Conservation (phyloP, 2,888 invertebrate species). For the Eristalis intricaria region DNA sequence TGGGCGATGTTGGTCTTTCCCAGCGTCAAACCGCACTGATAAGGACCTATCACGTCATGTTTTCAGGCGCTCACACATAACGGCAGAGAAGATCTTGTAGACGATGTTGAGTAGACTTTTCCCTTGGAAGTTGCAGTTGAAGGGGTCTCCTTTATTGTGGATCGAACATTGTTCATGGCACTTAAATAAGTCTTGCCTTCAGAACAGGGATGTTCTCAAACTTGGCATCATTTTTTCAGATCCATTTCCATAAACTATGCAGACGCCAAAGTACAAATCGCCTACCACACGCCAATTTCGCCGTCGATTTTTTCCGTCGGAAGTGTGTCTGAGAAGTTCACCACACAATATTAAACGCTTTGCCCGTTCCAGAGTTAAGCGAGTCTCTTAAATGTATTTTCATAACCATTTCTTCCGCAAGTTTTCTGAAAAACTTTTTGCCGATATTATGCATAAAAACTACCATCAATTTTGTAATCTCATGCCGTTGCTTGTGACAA, state of each 20-base stretch:
- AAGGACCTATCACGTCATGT: no score
- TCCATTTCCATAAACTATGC: neutral
- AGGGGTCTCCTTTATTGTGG: no score
- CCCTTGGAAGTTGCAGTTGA: no score
- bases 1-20: no score
- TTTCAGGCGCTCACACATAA: no score
- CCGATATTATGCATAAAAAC: neutral
- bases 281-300: neutral
- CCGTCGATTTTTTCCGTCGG: neutral
- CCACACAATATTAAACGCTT: neutral
- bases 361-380: neutral
- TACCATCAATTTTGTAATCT: neutral
- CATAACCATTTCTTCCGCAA: neutral
- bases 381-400: neutral
- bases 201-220: neutral
- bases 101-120: no score
- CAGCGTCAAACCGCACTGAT: no score
- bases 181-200: no score
- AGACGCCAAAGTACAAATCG: neutral
- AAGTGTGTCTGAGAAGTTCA: neutral
- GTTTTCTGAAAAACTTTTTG: neutral
- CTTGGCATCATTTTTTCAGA: neutral
- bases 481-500: neutral
- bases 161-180: no score
- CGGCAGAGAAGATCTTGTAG: no score